Evolutionary conservation across 2,888 invertebrate genomes (phyloP), one percentile per base, ranked within the genome.

Genomic region (Pyralis farinalis): DNA sequence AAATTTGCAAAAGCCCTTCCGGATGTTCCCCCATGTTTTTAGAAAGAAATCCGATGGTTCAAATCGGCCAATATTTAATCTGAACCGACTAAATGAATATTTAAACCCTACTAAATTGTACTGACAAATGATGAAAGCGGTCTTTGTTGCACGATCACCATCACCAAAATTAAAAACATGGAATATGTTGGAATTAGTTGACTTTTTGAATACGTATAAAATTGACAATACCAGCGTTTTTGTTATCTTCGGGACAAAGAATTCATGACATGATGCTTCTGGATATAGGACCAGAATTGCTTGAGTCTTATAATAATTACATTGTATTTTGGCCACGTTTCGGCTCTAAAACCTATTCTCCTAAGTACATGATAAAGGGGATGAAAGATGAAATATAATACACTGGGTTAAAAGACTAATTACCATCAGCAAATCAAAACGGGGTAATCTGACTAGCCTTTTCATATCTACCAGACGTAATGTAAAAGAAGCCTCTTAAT

Each of bases 281-380:
- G 16, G 16, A 21, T 9, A 37, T 37, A 2, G n/a, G n/a, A 9
- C 5, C 12, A 9, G 29, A 16, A 8, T 7, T 7, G 7, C 28
- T 10, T 7, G 16, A 29, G 12, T 5, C 8, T n/a, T 4, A 7
- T 6, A 29, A 9, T 4, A 29, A 29, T 6, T 3, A 20, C 11
- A 12, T 37, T 16, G 29, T 37, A 29, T 16, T 37, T 29, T 37
- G 37, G 37, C 37, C 37, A 28, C 7, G 12, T 9, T 37, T 37
- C 16, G 37, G 37, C 16, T 37, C 37, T n/a, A 37, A 37, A 29
- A 37, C 37, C 7, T 12, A 37, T 16, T 9, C 8, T 9, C 3
- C 8, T 8, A 12, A 8, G 7, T 37, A 12, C 16, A n/a, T n/a
- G 10, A 10, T 29, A 10, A 29, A 9, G 10, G 9, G 8, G 21